These are phyloP conservation scores for Pheosia tremula DNA, from an alignment of 2,888 invertebrate species.

Conservation along the genomic window DNA sequence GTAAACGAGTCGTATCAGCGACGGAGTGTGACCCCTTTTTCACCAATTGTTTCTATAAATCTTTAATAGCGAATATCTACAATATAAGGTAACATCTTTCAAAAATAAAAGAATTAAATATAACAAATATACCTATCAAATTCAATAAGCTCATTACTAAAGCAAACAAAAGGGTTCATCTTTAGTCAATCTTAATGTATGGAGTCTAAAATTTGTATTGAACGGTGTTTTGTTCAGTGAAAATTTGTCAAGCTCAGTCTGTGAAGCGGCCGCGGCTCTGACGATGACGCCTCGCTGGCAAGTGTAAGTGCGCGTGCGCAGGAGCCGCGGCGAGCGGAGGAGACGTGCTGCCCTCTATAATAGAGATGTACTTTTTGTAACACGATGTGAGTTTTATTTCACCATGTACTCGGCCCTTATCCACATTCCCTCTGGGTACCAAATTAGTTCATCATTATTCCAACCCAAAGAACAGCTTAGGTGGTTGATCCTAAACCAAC, in stretches of 20 bases:
- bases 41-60: too few species aligned
- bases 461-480: too few species aligned
- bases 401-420: neutral
- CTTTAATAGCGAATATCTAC: too few species aligned
- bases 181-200: conserved; percentile 7
- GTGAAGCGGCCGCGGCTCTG: conserved; percentile 10
- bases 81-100: too few species aligned
- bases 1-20: too few species aligned
- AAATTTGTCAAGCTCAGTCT: conserved; percentile 15
- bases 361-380: conserved; percentile 75
- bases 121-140: too few species aligned
- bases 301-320: neutral
- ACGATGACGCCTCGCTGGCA: neutral
- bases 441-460: too few species aligned
- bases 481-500: too few species aligned
- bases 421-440: neutral
- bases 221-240: conserved; percentile 36
- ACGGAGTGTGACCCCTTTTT: too few species aligned
- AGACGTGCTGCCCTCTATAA: conserved; percentile 52
- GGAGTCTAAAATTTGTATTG: conserved; percentile 49
- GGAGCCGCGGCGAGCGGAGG: conserved; percentile 9
- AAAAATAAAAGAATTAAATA: too few species aligned
- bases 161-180: neutral
- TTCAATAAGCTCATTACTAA: too few species aligned
- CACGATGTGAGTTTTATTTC: conserved; percentile 53